Conservation (phyloP, 2,113 vertebrate species). For the Hucho hucho region DNA sequence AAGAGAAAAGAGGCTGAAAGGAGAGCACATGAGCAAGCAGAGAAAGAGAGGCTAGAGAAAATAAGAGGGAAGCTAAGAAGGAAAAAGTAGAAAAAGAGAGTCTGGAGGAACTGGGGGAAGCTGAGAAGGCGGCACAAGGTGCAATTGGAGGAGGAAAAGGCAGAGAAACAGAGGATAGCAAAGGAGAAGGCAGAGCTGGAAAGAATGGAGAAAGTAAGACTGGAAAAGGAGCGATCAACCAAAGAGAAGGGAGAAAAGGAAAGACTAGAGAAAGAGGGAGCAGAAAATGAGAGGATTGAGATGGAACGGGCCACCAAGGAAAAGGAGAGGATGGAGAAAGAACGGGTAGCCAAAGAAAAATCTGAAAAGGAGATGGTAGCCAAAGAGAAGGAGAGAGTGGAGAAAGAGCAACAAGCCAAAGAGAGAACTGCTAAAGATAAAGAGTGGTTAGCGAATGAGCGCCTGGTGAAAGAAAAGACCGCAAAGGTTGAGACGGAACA, state of each 20-base stretch:
- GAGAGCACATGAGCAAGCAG: conserved; percentile 1
- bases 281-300: background rate
- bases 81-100: conserved; percentile 11
- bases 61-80: conserved; percentile 24
- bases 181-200: background rate
- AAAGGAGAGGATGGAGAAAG: background rate
- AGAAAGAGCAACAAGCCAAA: background rate
- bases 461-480: background rate
- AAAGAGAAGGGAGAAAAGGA: background rate
- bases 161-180: background rate
- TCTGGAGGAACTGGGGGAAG: background rate
- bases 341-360: conserved; percentile 17
- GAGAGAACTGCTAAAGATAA: background rate
- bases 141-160: background rate
- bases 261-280: background rate
- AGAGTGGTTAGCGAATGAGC: background rate
- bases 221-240: background rate
- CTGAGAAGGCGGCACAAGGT: background rate
- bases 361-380: conserved; percentile 48
- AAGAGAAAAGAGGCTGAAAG: conserved; percentile 9
- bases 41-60: conserved; percentile 30
- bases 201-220: background rate
- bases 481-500: background rate
- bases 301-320: background rate
- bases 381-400: conserved; percentile 3